A percentile compares a stretch with the other conserved stretches of the same genome.
Conservation (phyloP, 1,140 invertebrate genomes). For the Tenebrio molitor region DNA sequence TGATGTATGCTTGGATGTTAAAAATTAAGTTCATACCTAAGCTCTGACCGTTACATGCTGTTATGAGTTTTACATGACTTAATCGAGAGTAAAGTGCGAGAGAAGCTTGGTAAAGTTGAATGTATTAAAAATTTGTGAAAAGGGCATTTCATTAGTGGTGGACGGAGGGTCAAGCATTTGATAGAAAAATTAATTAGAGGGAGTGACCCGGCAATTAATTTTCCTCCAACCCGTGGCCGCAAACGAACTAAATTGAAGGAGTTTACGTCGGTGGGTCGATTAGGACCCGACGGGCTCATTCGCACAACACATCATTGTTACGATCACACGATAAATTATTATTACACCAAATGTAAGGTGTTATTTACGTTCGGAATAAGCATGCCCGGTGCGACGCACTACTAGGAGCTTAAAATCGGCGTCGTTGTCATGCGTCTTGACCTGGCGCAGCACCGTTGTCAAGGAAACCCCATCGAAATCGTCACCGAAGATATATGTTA, state of each 20-base stretch:
- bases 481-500: slow-evolving; percentile 27
- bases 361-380: slow-evolving; percentile 22
- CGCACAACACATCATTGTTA: slow-evolving; percentile 2
- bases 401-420: slow-evolving; percentile 28
- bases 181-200: neutral
- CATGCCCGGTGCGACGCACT: slow-evolving; percentile 29
- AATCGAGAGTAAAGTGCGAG: neutral
- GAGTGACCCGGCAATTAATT: no score
- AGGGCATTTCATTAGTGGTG: no score
- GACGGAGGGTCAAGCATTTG: no score
- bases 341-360: slow-evolving; percentile 1
- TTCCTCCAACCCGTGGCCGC: no score
- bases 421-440: slow-evolving; percentile 32
- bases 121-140: no score
- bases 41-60: neutral
- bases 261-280: no score
- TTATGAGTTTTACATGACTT: slow-evolving; percentile 1
- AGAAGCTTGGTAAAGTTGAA: no score
- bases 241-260: no score
- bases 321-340: neutral
- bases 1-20: slow-evolving; percentile 9
- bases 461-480: slow-evolving; percentile 19
- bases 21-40: slow-evolving; percentile 8
- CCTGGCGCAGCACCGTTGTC: slow-evolving; percentile 42
- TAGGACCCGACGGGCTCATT: no score